Evolutionary conservation across 2,113 vertebrate species (phyloP), one percentile per base, ranked within the genome.

Genomic region (Euleptes europaea): DNA sequence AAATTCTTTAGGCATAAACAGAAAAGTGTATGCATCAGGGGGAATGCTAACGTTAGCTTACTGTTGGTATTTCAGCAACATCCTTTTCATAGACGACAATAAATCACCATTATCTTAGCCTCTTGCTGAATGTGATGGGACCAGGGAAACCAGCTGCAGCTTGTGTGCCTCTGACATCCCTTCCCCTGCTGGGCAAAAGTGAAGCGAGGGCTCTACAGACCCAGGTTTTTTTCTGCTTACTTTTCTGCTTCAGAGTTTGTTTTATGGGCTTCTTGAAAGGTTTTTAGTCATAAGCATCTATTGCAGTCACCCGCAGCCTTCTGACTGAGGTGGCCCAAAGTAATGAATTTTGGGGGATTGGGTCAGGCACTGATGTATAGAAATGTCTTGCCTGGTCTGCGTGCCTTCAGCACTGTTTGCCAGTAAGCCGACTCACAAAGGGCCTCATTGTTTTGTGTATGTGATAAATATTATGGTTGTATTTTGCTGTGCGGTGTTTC

Each of bases 171-270:
- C 80, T 87, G 21, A 60, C 76, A 13, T 84, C 93, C 35, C 0
- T n/a, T n/a, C 9, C 79, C 19, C 93, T 84, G 12, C 83, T 40
- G 0, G 42, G 65, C 77, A 78, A 60, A 31, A 86, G 10, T 0
- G 71, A 90, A 69, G 49, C 63, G 66, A 77, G 63, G 26, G n/a
- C 74, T 54, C 75, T 83, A 2, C 93, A 86, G 17, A 42, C 90
- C 1, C 95, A 97, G 96, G 96, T 96, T 94, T 44, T 60, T 2
- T 14, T 80, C n/a, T 78, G 63, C 13, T 38, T 49, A 12, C 54
- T 40, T 74, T 40, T 69, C 77, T 15, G n/a, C 82, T 33, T 76
- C 49, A 23, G 11, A 1, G 66, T 87, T 91, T 79, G 19, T 3
- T 88, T 77, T 88, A 78, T 19, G 26, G 76, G 2, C 11, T 17